Conservation (phyloP, 2,113 vertebrate species). For the Siniperca knerii region DNA sequence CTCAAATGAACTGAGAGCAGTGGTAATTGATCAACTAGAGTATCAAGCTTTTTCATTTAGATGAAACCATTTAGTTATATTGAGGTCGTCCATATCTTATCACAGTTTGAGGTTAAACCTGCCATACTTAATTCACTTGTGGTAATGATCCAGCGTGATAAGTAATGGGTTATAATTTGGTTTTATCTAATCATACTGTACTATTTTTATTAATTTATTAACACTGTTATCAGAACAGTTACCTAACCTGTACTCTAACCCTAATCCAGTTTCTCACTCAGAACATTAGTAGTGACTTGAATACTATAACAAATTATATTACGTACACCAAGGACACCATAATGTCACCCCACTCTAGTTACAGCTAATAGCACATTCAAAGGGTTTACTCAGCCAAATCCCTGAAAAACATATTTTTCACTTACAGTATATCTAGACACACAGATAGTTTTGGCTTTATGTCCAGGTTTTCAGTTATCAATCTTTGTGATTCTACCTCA, state of each 20-base stretch:
- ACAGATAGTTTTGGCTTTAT: not conserved
- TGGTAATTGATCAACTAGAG: not conserved
- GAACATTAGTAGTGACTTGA: constrained; percentile 23
- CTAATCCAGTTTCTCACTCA: constrained; percentile 32
- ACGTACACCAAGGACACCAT: not conserved
- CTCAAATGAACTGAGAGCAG: constrained; percentile 1
- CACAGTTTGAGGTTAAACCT: constrained; percentile 19
- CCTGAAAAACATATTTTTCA: not conserved
- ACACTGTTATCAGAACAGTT: constrained; percentile 31
- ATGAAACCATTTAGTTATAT: constrained; percentile 33
- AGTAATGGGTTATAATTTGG: constrained; percentile 21
- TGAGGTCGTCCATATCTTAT: constrained; percentile 25
- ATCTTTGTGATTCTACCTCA: not conserved
- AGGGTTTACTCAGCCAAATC: not conserved
- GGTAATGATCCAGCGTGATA: not conserved
- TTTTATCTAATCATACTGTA: constrained; percentile 21
- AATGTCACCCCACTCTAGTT: constrained; percentile 16
- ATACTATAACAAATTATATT: constrained; percentile 19
- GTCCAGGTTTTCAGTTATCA: not conserved
- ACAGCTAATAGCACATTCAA: not conserved
- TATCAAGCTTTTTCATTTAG: constrained; percentile 19
- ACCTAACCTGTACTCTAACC: constrained; percentile 25
- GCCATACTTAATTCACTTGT: constrained; percentile 17
- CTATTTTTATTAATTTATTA: not conserved
- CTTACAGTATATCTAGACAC: not conserved